Evolutionary conservation across 2,888 invertebrate genomes (phyloP), one percentile per base, ranked within the genome.

Genomic region (Tyria jacobaeae): DNA sequence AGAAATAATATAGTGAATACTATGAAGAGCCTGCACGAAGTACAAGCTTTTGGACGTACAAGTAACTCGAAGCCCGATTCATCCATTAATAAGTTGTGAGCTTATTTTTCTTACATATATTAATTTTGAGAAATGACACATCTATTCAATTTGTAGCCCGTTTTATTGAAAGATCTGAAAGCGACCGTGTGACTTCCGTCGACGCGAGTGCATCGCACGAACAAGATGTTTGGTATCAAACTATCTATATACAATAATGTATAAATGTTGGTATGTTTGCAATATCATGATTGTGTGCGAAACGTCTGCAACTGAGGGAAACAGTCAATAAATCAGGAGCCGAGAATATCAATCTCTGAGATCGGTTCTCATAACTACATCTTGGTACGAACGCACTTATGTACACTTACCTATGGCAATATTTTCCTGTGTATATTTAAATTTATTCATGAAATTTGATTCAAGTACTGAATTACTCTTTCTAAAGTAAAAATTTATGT

Each of bases 121-220:
- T 41, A 7, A 10, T 3, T 10, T 15, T 44, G 12, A 21, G 14
- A 14, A 2, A 0, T 44, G 63, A 47, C 75, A 61, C 39, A 54
- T 74, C 77, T 76, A 52, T 50, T 6, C 56, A 37, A 25, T 66
- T 55, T 25, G 6, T 17, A 48, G 62, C 61, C 62, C 65, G 56
- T 52, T 61, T 58, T 59, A 60, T 62, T 66, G 68, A 69, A 63
- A 73, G 64, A 75, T 75, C 71, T 79, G 78, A 67, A 75, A 75
- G 73, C 78, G 66, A 75, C 67, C 66, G 76, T 71, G 78, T 64
- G 76, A 78, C 78, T 78, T 79, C 78, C 80, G 78, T 59, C 68
- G 73, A 66, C 69, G 67, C 70, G 65, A 74, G 70, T 79, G 77
- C 77, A 72, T 64, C 60, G 68, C 63, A 39, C 53, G 69, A 72